A percentile compares a stretch with the other conserved stretches of the same genome.
These are phyloP conservation scores for Alligator mississippiensis DNA, from an alignment of 2,113 vertebrate genomes.

Conservation along the genomic window DNA sequence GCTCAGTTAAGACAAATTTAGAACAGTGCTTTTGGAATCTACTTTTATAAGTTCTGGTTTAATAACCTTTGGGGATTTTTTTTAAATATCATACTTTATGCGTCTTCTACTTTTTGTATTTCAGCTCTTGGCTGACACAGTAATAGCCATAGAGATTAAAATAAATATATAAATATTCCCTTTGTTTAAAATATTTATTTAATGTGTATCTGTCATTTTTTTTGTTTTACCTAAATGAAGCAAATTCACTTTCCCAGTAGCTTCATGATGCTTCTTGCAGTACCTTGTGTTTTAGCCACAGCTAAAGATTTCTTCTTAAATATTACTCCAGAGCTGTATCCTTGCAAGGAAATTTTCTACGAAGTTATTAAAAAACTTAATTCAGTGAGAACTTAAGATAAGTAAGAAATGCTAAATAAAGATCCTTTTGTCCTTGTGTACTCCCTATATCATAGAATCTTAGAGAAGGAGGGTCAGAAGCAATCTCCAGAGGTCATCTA, in stretches of 20 bases:
- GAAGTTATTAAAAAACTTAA: not conserved
- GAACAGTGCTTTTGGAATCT: constrained; percentile 27
- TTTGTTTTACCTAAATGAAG: not conserved
- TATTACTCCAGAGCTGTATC: not conserved
- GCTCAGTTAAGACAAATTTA: constrained; percentile 7
- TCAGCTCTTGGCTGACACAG: not conserved
- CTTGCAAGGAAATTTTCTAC: not conserved
- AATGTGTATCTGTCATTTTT: not conserved
- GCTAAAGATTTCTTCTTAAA: not conserved
- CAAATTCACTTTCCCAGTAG: not conserved
- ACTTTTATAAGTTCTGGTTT: constrained; percentile 14
- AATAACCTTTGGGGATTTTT: constrained; percentile 1
- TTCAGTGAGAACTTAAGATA: not conserved
- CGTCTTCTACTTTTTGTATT: not conserved
- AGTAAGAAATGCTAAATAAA: not conserved
- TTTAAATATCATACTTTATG: not conserved
- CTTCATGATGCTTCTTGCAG: not conserved
- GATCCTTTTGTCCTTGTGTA: not conserved
- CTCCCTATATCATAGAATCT: not conserved
- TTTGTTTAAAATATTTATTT: not conserved
- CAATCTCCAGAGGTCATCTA: no score
- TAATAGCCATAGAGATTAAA: not conserved
- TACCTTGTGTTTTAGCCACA: not conserved
- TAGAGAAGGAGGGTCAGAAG: no score
- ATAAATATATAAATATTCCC: not conserved